Conservation (phyloP, 2,888 invertebrate genomes). For the Mythimna pallens region DNA sequence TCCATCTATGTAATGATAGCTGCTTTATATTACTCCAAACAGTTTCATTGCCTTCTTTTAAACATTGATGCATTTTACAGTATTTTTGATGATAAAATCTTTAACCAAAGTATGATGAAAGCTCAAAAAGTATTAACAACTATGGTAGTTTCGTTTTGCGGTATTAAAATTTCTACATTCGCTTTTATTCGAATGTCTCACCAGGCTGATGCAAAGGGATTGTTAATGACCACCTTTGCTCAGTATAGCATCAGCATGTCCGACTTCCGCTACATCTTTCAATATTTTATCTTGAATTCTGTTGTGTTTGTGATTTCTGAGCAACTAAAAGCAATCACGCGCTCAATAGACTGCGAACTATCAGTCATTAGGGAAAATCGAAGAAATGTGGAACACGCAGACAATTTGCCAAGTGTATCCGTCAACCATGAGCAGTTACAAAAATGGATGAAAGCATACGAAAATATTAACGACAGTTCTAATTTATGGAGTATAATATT, state of each 20-base stretch:
- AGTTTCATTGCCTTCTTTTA: constrained; percentile 39
- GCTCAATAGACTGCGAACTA: constrained; percentile 55
- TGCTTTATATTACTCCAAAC: constrained; percentile 39
- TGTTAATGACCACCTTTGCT: not conserved
- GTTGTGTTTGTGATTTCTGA: constrained; percentile 65
- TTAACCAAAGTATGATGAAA: constrained; percentile 35
- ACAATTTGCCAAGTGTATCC: not conserved
- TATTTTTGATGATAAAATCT: constrained; percentile 40
- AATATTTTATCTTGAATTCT: constrained; percentile 63
- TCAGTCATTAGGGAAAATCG: not conserved
- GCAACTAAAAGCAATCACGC: constrained; percentile 65
- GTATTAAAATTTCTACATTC: constrained; percentile 16
- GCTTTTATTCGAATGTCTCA: not conserved
- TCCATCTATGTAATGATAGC: constrained; percentile 43
- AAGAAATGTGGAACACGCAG: not conserved
- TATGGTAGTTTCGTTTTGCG: constrained; percentile 6
- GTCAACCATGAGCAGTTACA: constrained; percentile 52
- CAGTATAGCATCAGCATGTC: constrained; percentile 43
- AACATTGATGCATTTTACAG: constrained; percentile 48
- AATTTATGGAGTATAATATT: constrained; percentile 67
- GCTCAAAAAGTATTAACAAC: constrained; percentile 26
- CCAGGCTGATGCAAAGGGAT: no score
- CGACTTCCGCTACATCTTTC: constrained; percentile 62
- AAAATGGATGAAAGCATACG: constrained; percentile 68
- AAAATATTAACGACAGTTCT: constrained; percentile 64